Conservation (phyloP, 2,888 invertebrate genomes). For the Fragum sueziense region DNA sequence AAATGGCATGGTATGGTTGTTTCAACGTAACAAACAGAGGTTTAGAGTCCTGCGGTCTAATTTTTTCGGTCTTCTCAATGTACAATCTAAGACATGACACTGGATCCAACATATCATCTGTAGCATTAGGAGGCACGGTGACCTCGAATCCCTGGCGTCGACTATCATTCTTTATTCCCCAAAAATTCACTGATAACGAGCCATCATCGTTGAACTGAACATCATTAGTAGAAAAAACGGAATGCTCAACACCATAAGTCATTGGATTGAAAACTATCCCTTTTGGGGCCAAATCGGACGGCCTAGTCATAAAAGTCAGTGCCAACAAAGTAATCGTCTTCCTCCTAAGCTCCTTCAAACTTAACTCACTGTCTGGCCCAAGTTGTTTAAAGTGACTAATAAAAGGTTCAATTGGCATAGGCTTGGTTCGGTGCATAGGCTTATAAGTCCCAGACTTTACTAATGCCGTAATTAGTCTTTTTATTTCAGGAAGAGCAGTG, state of each 20-base stretch:
- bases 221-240: not conserved
- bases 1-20: constrained; percentile 18
- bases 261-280: constrained; percentile 7
- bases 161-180: constrained; percentile 39
- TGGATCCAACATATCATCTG: constrained; percentile 7
- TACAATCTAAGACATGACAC: constrained; percentile 17
- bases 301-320: constrained; percentile 21
- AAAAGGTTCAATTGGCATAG: constrained; percentile 24
- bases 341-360: constrained; percentile 7
- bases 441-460: constrained; percentile 18
- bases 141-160: constrained; percentile 28
- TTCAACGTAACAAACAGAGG: constrained; percentile 2
- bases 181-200: constrained; percentile 29
- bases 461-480: constrained; percentile 15
- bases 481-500: not conserved
- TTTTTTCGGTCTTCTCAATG: constrained; percentile 7
- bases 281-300: constrained; percentile 26
- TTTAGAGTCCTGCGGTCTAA: constrained; percentile 15
- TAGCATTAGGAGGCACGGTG: not conserved
- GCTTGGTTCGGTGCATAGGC: constrained; percentile 3
- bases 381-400: constrained; percentile 3
- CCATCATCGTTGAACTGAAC: constrained; percentile 16
- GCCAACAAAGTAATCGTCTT: constrained; percentile 20
- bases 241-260: not conserved
- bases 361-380: not conserved